Evolutionary conservation across 2,113 vertebrate species (phyloP).

Genomic region (Sterrhoptilus dennistouni): DNA sequence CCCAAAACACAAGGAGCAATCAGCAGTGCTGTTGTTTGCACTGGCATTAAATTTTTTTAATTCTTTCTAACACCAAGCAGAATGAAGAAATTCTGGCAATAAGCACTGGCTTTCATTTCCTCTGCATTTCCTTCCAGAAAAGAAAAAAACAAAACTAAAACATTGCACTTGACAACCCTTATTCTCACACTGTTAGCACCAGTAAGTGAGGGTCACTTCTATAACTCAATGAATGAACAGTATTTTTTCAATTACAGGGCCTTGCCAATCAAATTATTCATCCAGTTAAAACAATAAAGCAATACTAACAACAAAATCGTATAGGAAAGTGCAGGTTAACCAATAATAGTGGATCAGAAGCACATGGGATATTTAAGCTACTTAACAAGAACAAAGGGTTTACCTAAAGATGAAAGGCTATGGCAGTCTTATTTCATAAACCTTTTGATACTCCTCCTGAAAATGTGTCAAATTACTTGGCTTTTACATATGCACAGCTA

Average conservation of each 20-base stretch:
- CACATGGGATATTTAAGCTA: neutral
- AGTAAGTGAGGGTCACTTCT: neutral
- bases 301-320: neutral
- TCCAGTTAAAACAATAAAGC: neutral
- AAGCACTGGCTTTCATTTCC: rapidly evolving
- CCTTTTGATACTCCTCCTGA: neutral
- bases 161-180: neutral
- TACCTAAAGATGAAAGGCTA: neutral
- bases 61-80: neutral
- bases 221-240: neutral
- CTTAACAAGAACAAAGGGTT: neutral
- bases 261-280: neutral
- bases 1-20: neutral
- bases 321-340: neutral
- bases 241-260: neutral
- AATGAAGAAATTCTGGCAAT: neutral
- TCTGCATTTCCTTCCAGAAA: neutral
- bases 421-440: neutral
- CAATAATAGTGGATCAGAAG: neutral
- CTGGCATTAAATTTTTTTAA: neutral
- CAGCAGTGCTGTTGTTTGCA: neutral
- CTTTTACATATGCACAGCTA: neutral
- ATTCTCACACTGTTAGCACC: neutral
- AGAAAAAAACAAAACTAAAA: rapidly evolving
- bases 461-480: neutral